Percentiles rank a stretch among this genome's conserved stretches.
Conservation (phyloP, 2,797 vertebrate species). For the Cynopterus sphinx region DNA sequence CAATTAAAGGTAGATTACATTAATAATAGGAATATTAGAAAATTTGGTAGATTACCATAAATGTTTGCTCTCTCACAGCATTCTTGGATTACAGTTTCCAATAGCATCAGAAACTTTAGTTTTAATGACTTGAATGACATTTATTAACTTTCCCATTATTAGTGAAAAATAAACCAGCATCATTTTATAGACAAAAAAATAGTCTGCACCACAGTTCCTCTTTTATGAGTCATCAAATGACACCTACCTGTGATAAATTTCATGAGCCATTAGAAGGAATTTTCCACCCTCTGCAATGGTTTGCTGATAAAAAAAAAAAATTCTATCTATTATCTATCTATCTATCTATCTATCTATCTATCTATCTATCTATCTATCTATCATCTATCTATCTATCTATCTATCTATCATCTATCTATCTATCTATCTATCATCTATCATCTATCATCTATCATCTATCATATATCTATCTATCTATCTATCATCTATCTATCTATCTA, state of each 20-base stretch:
- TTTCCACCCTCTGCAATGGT: slow-evolving; percentile 51
- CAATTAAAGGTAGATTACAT: neutral
- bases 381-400: too few species aligned
- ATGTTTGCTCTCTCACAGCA: slow-evolving; percentile 8
- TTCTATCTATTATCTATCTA: too few species aligned
- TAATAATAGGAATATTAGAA: neutral
- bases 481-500: too few species aligned
- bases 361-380: too few species aligned
- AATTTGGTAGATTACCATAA: neutral
- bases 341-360: too few species aligned
- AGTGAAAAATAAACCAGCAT: slow-evolving; percentile 80
- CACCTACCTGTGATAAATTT: slow-evolving; percentile 77
- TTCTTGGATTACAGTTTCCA: slow-evolving; percentile 74
- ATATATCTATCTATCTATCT: too few species aligned
- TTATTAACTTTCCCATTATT: slow-evolving; percentile 81
- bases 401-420: too few species aligned
- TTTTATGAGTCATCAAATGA: slow-evolving; percentile 83
- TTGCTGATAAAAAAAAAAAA: neutral
- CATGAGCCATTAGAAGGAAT: slow-evolving; percentile 51
- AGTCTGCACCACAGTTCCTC: slow-evolving; percentile 77
- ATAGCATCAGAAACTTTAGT: slow-evolving; percentile 68
- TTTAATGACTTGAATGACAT: slow-evolving; percentile 85
- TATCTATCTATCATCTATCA: too few species aligned
- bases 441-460: too few species aligned
- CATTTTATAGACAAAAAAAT: slow-evolving; percentile 81